Conservation (phyloP, 2,113 vertebrate genomes). For the Lethenteron camtschaticum region DNA sequence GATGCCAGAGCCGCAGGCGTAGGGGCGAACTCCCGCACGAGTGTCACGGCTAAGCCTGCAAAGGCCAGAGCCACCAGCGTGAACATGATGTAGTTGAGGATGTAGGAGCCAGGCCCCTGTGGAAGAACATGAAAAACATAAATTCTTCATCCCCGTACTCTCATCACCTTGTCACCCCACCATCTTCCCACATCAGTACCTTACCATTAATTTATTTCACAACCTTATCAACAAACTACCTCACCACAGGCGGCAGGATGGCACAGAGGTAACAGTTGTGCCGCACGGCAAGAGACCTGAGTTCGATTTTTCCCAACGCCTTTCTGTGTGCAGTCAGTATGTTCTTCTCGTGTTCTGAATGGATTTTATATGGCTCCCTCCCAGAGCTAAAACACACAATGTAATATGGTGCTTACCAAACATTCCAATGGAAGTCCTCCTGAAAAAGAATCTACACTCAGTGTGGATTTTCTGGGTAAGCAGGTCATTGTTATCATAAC, state of each 20-base stretch:
- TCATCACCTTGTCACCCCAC: conserved; percentile 1
- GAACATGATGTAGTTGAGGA: conserved; percentile 90
- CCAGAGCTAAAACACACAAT: not conserved
- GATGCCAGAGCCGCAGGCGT: conserved; percentile 90
- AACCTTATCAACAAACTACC: not conserved
- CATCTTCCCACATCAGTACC: not conserved
- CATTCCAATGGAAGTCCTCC: not conserved
- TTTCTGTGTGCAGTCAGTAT: no score
- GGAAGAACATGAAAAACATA: conserved; percentile 11
- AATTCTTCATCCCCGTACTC: not conserved
- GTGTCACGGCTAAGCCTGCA: conserved; percentile 75
- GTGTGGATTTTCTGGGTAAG: not conserved
- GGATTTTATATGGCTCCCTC: not conserved
- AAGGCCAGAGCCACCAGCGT: conserved; percentile 77
- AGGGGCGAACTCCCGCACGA: conserved; percentile 89
- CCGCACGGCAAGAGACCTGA: not conserved
- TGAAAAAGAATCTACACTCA: not conserved
- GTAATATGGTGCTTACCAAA: not conserved
- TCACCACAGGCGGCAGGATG: not conserved
- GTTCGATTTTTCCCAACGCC: not conserved
- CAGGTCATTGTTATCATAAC: not conserved
- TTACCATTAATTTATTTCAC: not conserved
- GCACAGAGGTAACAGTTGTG: not conserved
- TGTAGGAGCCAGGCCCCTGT: conserved; percentile 67
- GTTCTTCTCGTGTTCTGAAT: not conserved